These are phyloP conservation scores for Gasteruption jaculator DNA, from an alignment of 2,888 invertebrate species.

Conservation along the genomic window DNA sequence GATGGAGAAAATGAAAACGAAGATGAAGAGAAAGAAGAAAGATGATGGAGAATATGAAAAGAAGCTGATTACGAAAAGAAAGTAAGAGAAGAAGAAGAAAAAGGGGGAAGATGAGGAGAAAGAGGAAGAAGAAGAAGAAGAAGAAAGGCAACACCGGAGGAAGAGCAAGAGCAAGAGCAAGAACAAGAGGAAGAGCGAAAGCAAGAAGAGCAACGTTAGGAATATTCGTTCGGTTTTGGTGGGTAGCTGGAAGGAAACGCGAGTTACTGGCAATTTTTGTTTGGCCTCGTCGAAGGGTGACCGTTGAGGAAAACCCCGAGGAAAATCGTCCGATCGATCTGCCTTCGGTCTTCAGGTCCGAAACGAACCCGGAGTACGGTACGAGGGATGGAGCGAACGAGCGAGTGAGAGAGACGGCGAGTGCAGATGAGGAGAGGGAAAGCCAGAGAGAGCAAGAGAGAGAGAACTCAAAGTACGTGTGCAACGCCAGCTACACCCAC, in stretches of 20 bases:
- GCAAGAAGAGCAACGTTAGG: slow-evolving; percentile 17
- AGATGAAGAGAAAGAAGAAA: slow-evolving; percentile 9
- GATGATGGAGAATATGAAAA: slow-evolving; percentile 4
- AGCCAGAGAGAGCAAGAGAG: slow-evolving; percentile 2
- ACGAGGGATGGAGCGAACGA: slow-evolving; percentile 11
- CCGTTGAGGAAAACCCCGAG: slow-evolving; percentile 49
- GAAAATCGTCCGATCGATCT: slow-evolving; percentile 52
- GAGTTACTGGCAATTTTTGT: too few species aligned
- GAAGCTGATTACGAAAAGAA: too few species aligned
- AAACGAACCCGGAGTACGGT: slow-evolving; percentile 37
- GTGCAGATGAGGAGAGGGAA: slow-evolving; percentile 3
- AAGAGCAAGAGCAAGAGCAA: slow-evolving; percentile 14
- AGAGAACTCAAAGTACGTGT: slow-evolving; percentile 21
- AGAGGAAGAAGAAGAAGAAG: slow-evolving; percentile 3
- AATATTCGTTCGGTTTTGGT: slow-evolving; percentile 4
- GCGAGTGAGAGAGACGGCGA: slow-evolving; percentile 11
- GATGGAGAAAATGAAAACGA: too few species aligned
- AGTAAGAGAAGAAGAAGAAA: slow-evolving; percentile 1
- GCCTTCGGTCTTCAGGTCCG: slow-evolving; percentile 49
- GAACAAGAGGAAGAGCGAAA: slow-evolving; percentile 18
- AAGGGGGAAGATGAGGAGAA: slow-evolving; percentile 9
- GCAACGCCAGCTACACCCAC: slow-evolving; percentile 25
- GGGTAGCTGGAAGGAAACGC: slow-evolving; percentile 14
- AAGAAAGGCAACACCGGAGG: slow-evolving; percentile 4
- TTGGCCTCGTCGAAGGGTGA: slow-evolving; percentile 46